phyloP scores from a whole-genome alignment of 2,797 vertebrate genomes.

The Crenichthys baileyi region DNA sequence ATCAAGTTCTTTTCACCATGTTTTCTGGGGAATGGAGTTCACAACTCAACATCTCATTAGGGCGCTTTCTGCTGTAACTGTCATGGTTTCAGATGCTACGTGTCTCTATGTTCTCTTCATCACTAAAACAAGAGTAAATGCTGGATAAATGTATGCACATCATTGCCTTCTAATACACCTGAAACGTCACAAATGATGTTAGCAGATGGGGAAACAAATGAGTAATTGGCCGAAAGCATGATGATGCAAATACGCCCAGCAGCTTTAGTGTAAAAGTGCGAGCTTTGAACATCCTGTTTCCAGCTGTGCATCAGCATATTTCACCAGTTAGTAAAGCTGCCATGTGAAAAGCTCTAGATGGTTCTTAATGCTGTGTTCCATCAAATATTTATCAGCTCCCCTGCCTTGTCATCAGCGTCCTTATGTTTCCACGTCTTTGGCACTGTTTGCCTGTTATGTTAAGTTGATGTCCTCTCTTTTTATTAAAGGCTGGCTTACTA shows the following conservation, averaged over 20 bases:
- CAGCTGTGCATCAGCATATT: conserved; percentile 55
- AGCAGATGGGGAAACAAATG: conserved; percentile 6
- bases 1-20: conserved; percentile 49
- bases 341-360: conserved; percentile 61
- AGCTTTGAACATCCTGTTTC: conserved; percentile 32
- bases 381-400: conserved; percentile 69
- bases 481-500: conserved; percentile 31
- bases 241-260: conserved; percentile 11
- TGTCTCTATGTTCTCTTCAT: conserved; percentile 29
- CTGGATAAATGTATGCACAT: conserved; percentile 10
- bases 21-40: conserved; percentile 26
- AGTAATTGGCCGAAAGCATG: background rate
- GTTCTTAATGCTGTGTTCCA: conserved; percentile 58
- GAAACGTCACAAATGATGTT: conserved; percentile 12
- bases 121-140: conserved; percentile 13
- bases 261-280: conserved; percentile 39
- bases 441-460: conserved; percentile 34
- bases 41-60: conserved; percentile 61
- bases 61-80: conserved; percentile 39
- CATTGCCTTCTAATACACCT: background rate
- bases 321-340: conserved; percentile 53
- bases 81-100: conserved; percentile 26
- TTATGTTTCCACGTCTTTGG: conserved; percentile 54
- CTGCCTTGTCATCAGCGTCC: conserved; percentile 60
- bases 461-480: conserved; percentile 36